These are phyloP conservation scores for Struthidea cinerea DNA, from an alignment of 2,113 vertebrate species.

Conservation along the genomic window DNA sequence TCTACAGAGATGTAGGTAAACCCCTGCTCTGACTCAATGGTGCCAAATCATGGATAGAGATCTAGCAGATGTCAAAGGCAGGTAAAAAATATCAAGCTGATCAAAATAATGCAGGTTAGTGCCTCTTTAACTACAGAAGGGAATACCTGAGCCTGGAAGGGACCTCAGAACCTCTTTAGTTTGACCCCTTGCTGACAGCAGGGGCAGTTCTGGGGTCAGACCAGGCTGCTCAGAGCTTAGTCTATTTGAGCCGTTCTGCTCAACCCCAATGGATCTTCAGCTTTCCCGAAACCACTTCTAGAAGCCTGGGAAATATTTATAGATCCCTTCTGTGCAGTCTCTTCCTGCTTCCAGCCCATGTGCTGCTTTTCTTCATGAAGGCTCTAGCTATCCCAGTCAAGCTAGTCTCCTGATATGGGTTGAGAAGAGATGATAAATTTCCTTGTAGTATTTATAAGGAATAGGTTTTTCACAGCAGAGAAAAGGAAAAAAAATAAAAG, in stretches of 20 bases:
- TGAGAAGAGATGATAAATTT: neutral
- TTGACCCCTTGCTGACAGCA: fast-evolving
- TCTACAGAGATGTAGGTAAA: neutral
- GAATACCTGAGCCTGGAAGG: neutral
- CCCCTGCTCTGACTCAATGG: neutral
- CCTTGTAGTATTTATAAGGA: neutral
- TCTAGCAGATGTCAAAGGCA: neutral
- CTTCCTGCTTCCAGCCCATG: neutral
- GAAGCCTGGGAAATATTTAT: neutral
- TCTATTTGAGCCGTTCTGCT: neutral
- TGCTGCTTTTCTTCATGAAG: neutral
- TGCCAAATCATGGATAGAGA: neutral
- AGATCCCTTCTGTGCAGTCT: neutral
- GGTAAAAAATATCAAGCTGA: neutral
- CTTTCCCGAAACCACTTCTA: neutral
- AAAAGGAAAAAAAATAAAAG: neutral
- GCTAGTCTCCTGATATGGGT: neutral
- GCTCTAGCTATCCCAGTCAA: neutral
- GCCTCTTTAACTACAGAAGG: neutral
- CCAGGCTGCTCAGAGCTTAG: neutral
- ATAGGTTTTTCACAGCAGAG: neutral
- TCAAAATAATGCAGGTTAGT: neutral
- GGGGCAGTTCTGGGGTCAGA: neutral
- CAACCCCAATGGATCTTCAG: neutral
- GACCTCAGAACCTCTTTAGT: neutral